Evolutionary conservation across 2,888 invertebrate species (phyloP).

Genomic region (Ommatoiulus sabulosus): DNA sequence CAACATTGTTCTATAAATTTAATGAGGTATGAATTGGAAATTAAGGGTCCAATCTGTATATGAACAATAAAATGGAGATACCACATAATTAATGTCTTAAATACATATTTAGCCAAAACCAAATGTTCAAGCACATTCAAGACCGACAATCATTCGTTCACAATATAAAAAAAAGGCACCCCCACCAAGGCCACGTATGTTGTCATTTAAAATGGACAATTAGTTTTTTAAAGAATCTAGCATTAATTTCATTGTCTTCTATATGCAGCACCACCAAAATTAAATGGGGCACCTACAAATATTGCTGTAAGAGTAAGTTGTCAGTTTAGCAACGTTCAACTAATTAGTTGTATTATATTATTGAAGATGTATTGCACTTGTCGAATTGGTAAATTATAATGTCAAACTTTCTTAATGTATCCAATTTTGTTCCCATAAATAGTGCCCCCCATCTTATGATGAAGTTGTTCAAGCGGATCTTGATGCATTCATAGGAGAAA

Average conservation of each 20-base stretch:
- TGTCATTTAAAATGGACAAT: background rate
- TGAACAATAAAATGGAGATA: background rate
- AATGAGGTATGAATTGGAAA: background rate
- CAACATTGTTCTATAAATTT: conserved; percentile 16
- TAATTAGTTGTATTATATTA: too few species aligned
- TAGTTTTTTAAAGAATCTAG: background rate
- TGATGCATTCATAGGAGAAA: conserved; percentile 55
- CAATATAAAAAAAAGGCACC: conserved; percentile 52
- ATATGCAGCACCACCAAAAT: conserved; percentile 50
- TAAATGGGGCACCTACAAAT: background rate
- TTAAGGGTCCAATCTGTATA: background rate
- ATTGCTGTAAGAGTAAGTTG: background rate
- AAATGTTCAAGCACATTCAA: conserved; percentile 42
- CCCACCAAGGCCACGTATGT: conserved; percentile 56
- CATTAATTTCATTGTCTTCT: background rate
- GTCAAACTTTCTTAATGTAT: background rate
- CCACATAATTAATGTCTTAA: background rate
- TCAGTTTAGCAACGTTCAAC: background rate
- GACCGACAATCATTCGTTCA: conserved; percentile 55
- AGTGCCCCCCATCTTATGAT: conserved; percentile 54
- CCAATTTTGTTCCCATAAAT: background rate
- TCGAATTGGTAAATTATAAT: background rate
- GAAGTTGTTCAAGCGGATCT: conserved; percentile 54
- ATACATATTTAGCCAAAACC: conserved; percentile 44
- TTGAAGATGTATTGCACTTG: too few species aligned